Evolutionary conservation across 2,113 vertebrate species (phyloP).

Genomic region (Glareola pratincola): DNA sequence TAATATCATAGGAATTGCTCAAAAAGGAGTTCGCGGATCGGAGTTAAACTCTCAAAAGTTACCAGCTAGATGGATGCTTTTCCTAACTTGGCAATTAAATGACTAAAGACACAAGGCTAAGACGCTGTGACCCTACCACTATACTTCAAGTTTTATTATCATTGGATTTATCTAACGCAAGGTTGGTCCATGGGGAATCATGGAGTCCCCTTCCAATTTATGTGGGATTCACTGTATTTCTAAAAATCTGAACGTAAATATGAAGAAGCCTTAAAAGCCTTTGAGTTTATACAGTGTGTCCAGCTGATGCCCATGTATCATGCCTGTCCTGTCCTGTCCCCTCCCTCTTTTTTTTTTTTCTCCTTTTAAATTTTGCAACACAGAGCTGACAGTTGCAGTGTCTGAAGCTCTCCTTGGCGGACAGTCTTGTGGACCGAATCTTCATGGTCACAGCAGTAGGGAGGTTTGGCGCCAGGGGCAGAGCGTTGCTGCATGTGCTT

Average conservation of each 20-base stretch:
- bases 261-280: background rate
- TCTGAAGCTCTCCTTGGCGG: slow-evolving; percentile 15
- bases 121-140: background rate
- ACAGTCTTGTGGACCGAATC: slow-evolving; percentile 68
- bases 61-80: background rate
- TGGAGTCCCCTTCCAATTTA: background rate
- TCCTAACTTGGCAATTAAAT: background rate
- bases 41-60: background rate
- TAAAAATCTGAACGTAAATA: background rate
- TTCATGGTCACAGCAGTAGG: slow-evolving; percentile 75
- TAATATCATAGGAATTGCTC: background rate
- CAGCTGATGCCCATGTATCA: background rate
- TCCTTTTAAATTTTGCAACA: background rate
- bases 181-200: background rate
- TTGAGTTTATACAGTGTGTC: background rate
- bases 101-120: background rate
- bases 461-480: slow-evolving; percentile 35
- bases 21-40: background rate
- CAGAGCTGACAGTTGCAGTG: background rate
- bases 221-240: background rate
- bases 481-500: slow-evolving; percentile 71
- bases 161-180: background rate
- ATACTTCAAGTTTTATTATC: background rate
- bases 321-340: too few relatives aligned
- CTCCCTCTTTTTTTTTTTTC: background rate